Evolutionary conservation across 2,797 vertebrate genomes (phyloP).

Genomic region (Notamacropus eugenii): DNA sequence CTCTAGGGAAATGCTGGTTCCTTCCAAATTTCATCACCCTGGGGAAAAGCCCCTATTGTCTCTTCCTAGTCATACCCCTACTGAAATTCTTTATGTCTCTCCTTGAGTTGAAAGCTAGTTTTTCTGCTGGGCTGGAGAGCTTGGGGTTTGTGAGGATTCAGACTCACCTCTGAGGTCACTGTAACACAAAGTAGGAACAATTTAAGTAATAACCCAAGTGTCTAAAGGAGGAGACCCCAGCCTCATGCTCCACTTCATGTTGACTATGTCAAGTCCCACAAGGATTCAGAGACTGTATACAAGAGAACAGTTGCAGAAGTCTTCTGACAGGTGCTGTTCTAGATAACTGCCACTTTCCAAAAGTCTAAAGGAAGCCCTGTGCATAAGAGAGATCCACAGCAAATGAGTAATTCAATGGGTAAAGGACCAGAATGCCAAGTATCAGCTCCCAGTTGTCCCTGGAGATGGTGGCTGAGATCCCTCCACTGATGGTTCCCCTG

Average conservation of each 20-base stretch:
- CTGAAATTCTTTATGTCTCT: conserved; percentile 1
- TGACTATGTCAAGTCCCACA: background rate
- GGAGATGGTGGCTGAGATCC: background rate
- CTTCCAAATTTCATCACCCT: background rate
- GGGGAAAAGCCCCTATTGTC: background rate
- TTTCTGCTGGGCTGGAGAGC: background rate
- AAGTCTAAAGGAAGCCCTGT: background rate
- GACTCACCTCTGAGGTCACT: background rate
- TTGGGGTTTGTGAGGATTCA: background rate
- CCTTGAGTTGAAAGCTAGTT: background rate
- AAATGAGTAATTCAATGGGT: background rate
- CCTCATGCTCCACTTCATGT: background rate
- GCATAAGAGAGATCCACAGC: conserved; percentile 1
- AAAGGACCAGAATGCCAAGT: background rate
- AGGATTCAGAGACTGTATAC: background rate
- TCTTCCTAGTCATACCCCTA: background rate
- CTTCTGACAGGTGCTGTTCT: background rate
- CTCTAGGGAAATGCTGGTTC: background rate
- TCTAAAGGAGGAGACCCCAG: background rate
- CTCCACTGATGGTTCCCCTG: background rate
- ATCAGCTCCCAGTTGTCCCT: background rate
- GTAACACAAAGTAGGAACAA: background rate
- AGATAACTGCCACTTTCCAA: background rate
- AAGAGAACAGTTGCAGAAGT: background rate
- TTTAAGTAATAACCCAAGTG: background rate